Evolutionary conservation across 2,113 vertebrate species (phyloP).

Genomic region (Epinephelus cyanopodus): DNA sequence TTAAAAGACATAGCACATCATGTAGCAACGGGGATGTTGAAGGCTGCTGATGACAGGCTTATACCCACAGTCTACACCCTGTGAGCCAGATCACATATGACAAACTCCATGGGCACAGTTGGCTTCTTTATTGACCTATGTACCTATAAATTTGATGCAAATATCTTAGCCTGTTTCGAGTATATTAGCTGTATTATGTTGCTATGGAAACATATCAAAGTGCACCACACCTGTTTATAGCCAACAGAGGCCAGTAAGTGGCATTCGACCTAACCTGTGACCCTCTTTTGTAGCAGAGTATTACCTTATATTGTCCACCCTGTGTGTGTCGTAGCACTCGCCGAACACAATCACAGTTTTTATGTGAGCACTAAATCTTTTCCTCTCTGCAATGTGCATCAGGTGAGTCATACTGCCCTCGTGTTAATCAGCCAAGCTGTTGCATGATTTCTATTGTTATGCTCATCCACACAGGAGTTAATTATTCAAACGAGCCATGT

Average conservation of each 20-base stretch:
- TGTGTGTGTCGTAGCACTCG: background rate
- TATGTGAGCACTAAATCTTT: constrained; percentile 4
- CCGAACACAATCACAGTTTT: background rate
- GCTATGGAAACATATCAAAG: background rate
- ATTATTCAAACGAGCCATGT: constrained; percentile 39
- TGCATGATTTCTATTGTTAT: constrained; percentile 10
- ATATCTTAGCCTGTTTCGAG: background rate
- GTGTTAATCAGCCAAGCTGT: constrained; percentile 14
- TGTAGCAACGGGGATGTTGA: no score
- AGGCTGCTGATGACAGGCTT: no score
- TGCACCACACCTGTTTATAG: background rate
- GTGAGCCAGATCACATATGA: no score
- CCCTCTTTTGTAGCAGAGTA: background rate
- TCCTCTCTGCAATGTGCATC: constrained; percentile 1
- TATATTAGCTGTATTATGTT: background rate
- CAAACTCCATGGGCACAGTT: background rate
- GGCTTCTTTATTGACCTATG: background rate
- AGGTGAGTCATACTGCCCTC: background rate
- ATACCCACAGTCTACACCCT: no score
- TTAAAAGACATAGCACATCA: no score
- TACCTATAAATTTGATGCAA: background rate
- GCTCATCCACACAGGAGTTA: constrained; percentile 13
- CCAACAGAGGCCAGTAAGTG: background rate
- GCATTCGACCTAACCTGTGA: background rate
- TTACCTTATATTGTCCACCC: background rate